These are phyloP conservation scores for Clinocottus analis DNA, from an alignment of 2,113 vertebrate genomes.

Conservation along the genomic window DNA sequence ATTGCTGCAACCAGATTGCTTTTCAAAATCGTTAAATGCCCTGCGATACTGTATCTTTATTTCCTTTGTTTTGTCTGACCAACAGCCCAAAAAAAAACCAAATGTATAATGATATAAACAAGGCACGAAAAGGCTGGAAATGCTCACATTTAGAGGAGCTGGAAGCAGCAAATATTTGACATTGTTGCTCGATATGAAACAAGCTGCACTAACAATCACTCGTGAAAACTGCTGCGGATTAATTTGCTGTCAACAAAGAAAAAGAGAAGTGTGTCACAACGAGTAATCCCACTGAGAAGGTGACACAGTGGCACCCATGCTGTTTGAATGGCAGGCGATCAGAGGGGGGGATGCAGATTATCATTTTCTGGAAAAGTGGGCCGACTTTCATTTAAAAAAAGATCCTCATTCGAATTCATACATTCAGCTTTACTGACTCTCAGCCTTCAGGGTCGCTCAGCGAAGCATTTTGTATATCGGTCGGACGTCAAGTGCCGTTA, in stretches of 20 bases:
- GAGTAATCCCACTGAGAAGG: background rate
- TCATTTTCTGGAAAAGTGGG: background rate
- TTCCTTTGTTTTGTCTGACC: background rate
- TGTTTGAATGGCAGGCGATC: background rate
- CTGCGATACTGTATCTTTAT: background rate
- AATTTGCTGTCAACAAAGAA: background rate
- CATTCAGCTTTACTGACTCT: slow-evolving; percentile 33
- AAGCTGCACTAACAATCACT: background rate
- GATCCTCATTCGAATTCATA: slow-evolving; percentile 30
- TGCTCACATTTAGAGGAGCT: background rate
- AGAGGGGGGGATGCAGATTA: slow-evolving; percentile 9
- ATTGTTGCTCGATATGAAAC: background rate
- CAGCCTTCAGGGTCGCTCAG: slow-evolving; percentile 26
- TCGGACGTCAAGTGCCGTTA: slow-evolving; percentile 31
- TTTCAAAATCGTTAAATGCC: background rate
- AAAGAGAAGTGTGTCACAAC: background rate
- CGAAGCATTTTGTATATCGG: slow-evolving; percentile 29
- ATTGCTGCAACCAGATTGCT: background rate
- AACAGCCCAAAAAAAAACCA: background rate
- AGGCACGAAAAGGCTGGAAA: background rate
- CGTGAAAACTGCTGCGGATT: background rate
- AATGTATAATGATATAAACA: background rate
- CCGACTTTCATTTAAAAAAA: background rate
- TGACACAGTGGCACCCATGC: background rate
- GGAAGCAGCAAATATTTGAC: background rate